phyloP scores from a whole-genome alignment of 2,888 invertebrate genomes.

The Ophioninae sp. region DNA sequence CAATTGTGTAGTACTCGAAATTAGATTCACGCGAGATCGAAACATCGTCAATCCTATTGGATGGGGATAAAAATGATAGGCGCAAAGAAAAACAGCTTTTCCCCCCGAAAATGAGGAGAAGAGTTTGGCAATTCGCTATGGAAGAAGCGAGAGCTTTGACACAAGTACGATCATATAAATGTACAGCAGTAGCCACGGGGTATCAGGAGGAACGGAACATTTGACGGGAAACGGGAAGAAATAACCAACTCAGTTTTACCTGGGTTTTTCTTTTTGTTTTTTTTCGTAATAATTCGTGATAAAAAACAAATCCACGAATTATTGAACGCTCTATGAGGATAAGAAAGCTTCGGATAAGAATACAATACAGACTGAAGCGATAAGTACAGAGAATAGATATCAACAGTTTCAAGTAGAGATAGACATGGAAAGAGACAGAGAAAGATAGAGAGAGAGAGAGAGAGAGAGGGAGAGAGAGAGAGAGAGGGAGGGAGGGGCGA shows the following conservation, averaged over 20 bases:
- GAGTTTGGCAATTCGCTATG: conserved; percentile 23
- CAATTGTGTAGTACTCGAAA: neutral
- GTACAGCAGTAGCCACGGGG: conserved; percentile 61
- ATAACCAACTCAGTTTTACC: neutral
- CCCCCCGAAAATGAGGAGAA: neutral
- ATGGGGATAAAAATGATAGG: neutral
- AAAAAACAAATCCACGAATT: conserved; percentile 77
- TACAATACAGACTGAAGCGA: conserved; percentile 63
- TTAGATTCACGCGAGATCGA: neutral
- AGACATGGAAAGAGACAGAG: conserved; percentile 67
- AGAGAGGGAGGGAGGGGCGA: conserved; percentile 71
- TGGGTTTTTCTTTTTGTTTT: neutral
- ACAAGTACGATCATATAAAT: conserved; percentile 79
- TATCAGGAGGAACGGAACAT: conserved; percentile 31
- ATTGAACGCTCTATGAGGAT: conserved; percentile 70
- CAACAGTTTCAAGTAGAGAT: conserved; percentile 63
- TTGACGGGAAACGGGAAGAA: conserved; percentile 9
- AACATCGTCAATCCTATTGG: neutral
- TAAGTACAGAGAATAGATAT: conserved; percentile 64
- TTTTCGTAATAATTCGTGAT: neutral
- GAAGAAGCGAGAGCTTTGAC: conserved; percentile 53
- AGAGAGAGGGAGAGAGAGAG: conserved; percentile 72
- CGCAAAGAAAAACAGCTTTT: neutral
- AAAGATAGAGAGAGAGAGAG: too few species aligned
- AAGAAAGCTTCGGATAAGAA: conserved; percentile 66